These are phyloP conservation scores for Conus canariensis DNA, from an alignment of 2,888 invertebrate genomes.

Conservation along the genomic window DNA sequence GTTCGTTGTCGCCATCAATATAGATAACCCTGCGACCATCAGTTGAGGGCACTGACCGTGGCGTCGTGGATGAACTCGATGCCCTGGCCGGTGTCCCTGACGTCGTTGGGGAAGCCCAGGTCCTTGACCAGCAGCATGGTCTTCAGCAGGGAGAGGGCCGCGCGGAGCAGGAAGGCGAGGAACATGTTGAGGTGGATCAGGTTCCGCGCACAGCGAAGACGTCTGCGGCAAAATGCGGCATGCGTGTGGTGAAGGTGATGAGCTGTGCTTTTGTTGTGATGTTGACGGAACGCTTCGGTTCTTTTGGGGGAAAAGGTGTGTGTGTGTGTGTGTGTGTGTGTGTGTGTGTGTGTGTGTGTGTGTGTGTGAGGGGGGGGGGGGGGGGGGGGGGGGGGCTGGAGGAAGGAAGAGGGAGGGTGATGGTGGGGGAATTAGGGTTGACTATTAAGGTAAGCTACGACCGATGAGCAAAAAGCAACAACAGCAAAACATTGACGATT, in stretches of 20 bases:
- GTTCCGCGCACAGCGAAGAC: constrained; percentile 84
- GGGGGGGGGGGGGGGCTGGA: too few species aligned
- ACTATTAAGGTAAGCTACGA: too few species aligned
- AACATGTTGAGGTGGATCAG: constrained; percentile 86
- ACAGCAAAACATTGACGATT: too few species aligned
- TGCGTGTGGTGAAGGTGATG: background rate
- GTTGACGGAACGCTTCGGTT: too few species aligned
- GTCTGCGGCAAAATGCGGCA: constrained; percentile 78
- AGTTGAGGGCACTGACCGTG: constrained; percentile 34
- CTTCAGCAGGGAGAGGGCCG: constrained; percentile 83
- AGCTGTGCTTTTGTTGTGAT: background rate
- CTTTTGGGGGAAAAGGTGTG: too few species aligned
- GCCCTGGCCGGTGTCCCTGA: constrained; percentile 40
- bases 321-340: too few species aligned
- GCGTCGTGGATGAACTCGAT: constrained; percentile 48
- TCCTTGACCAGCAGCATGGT: constrained; percentile 81
- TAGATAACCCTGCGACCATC: background rate
- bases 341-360: too few species aligned
- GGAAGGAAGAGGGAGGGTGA: too few species aligned
- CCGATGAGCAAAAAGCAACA: too few species aligned
- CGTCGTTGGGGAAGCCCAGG: constrained; percentile 55
- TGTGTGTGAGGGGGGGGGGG: too few species aligned
- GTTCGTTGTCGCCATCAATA: background rate
- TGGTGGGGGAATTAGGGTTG: too few species aligned
- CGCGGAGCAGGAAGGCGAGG: constrained; percentile 84